Evolutionary conservation across 1,140 invertebrate genomes (phyloP).

Genomic region (Planococcus citri): DNA sequence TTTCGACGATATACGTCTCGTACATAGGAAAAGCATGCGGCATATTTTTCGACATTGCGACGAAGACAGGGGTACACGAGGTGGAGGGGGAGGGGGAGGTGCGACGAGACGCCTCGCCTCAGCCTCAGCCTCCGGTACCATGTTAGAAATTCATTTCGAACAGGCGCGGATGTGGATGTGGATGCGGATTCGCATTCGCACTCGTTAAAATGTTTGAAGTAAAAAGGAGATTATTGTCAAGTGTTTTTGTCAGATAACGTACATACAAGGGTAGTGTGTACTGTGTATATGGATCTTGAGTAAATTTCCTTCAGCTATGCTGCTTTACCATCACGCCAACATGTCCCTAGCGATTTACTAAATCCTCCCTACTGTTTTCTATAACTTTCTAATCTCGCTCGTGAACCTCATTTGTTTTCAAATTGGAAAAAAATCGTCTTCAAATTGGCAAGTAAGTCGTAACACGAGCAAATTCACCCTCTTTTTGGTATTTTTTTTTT

Average conservation of each 20-base stretch:
- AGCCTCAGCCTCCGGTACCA: not conserved
- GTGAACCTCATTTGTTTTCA: constrained; percentile 6
- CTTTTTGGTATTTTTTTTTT: not conserved
- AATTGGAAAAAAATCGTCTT: constrained; percentile 7
- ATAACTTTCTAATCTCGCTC: constrained; percentile 3
- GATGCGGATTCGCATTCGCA: no score
- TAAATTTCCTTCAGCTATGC: not conserved
- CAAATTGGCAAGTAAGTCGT: not conserved
- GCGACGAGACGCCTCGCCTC: no score
- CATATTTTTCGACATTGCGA: no score
- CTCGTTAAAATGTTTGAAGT: not conserved
- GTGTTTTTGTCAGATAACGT: constrained; percentile 2
- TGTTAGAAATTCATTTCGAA: not conserved
- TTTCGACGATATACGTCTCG: no score
- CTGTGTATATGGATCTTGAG: not conserved
- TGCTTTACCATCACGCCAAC: not conserved
- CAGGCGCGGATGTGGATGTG: not conserved
- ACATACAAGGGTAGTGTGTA: no score
- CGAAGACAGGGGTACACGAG: no score
- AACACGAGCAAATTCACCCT: not conserved
- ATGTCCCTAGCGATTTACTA: not conserved
- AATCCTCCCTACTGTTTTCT: not conserved
- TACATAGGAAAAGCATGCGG: no score
- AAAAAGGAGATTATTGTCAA: not conserved
- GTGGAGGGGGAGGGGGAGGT: no score